Conservation (phyloP, 2,888 invertebrate species). For the Chrysomela aeneicollis region DNA sequence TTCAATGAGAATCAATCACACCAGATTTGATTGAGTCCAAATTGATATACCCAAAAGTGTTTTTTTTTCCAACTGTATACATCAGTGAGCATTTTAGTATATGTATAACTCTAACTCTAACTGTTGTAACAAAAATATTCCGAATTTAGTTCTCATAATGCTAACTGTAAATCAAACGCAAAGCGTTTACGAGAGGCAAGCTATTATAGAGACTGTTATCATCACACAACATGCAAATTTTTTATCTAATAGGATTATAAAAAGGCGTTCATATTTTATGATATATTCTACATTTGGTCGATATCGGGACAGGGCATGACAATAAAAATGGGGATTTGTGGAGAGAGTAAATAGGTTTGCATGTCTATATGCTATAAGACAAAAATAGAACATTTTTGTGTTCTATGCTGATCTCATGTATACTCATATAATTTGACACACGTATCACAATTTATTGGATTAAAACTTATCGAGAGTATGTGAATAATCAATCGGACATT, state of each 20-base stretch:
- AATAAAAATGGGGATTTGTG: slow-evolving; percentile 34
- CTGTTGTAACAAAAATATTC: not conserved
- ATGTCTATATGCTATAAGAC: slow-evolving; percentile 8
- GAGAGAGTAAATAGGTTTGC: slow-evolving; percentile 22
- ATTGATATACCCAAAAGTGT: no score
- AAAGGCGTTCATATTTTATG: slow-evolving; percentile 34
- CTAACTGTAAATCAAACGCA: slow-evolving; percentile 30
- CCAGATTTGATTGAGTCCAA: no score
- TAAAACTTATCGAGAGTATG: no score
- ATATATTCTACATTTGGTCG: slow-evolving; percentile 33
- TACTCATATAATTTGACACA: not conserved
- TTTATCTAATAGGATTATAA: slow-evolving; percentile 29
- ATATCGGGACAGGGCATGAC: slow-evolving; percentile 23
- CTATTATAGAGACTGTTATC: slow-evolving; percentile 37
- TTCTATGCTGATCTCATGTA: not conserved
- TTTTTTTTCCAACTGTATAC: no score
- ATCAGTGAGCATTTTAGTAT: no score
- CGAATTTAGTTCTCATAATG: slow-evolving; percentile 31
- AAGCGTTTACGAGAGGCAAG: slow-evolving; percentile 23
- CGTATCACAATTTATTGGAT: not conserved
- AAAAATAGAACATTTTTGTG: slow-evolving; percentile 14
- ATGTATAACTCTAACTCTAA: no score
- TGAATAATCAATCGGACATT: no score
- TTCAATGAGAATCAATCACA: no score
- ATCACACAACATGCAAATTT: slow-evolving; percentile 34